Percentiles rank a stretch among this genome's conserved stretches.
These are phyloP conservation scores for Enteromius radiatus DNA, from an alignment of 2,797 vertebrate genomes.

Conservation along the genomic window DNA sequence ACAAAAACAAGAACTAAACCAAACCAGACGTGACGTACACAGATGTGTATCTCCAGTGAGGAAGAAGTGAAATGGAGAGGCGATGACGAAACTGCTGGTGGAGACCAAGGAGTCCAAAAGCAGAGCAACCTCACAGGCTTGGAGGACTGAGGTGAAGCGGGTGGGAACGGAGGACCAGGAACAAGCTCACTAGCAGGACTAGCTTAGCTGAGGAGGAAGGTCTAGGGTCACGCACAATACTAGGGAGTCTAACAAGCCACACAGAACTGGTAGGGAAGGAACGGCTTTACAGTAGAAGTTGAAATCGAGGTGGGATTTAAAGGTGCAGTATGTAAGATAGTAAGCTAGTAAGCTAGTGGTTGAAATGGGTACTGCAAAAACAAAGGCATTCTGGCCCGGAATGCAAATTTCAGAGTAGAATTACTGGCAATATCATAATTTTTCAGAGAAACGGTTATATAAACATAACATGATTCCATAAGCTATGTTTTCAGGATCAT, in stretches of 20 bases:
- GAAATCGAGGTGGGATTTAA: not conserved
- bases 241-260: too few species aligned
- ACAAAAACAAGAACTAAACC: not conserved
- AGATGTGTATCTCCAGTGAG: not conserved
- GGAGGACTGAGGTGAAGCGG: not conserved
- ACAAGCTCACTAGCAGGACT: not conserved
- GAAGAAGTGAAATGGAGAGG: not conserved
- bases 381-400: too few species aligned
- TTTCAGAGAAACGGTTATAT: too few species aligned
- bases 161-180: not conserved
- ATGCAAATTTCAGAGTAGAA: too few species aligned
- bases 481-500: too few species aligned
- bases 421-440: too few species aligned
- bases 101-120: not conserved
- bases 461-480: too few species aligned
- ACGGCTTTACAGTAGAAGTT: not conserved
- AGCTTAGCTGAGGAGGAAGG: not conserved
- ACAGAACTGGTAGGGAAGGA: not conserved
- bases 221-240: not conserved
- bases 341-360: too few species aligned
- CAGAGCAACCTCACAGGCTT: not conserved
- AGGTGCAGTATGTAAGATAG: too few species aligned
- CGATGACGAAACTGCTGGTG: not conserved
- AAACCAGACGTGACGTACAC: not conserved
- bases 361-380: too few species aligned